Conservation (phyloP, 2,113 vertebrate species). For the Stictonetta naevosa region DNA sequence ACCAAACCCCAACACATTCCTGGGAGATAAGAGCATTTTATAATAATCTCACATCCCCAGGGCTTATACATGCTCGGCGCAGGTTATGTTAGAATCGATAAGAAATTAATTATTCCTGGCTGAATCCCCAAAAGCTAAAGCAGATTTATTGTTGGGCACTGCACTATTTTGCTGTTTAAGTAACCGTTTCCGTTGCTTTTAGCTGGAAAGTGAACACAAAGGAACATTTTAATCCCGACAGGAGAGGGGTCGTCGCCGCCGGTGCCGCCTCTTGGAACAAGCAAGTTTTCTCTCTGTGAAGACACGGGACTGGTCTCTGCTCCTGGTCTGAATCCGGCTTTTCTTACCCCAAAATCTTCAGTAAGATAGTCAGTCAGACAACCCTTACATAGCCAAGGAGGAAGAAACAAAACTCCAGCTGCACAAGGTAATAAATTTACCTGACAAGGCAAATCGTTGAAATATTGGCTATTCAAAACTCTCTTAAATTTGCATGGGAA, state of each 20-base stretch:
- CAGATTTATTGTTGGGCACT: accelerated
- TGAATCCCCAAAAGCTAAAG: neutral
- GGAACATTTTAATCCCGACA: neutral
- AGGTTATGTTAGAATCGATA: neutral
- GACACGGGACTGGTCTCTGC: neutral
- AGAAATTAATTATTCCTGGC: neutral
- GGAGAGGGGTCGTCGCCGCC: neutral
- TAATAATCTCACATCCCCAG: neutral
- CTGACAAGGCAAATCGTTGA: neutral
- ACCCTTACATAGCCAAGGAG: neutral
- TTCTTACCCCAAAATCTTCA: neutral
- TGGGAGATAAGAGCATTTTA: neutral
- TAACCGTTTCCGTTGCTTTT: neutral
- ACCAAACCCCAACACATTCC: neutral
- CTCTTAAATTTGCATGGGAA: too few relatives aligned
- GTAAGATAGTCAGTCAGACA: neutral
- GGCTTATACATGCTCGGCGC: accelerated
- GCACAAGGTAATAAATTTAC: neutral
- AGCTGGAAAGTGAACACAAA: neutral
- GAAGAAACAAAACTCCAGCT: neutral
- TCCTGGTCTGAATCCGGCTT: neutral
- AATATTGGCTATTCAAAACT: too few relatives aligned
- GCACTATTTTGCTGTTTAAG: neutral
- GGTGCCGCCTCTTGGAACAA: neutral
- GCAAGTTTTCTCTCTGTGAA: neutral